phyloP scores from a whole-genome alignment of 2,797 vertebrate species.

The Characodon lateralis region DNA sequence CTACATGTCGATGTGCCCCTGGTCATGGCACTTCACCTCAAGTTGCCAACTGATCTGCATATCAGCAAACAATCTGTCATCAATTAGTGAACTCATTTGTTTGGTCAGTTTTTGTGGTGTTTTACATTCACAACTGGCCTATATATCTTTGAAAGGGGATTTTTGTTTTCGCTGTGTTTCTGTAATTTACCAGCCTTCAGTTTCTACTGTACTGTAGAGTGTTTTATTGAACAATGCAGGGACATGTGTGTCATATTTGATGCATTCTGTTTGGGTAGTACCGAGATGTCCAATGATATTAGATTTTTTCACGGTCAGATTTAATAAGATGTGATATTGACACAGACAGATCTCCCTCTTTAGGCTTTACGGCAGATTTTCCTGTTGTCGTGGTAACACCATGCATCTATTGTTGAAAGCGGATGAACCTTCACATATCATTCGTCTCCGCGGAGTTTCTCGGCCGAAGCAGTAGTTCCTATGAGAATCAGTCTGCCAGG shows the following conservation, averaged over 20 bases:
- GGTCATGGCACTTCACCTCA: no score
- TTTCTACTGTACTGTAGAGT: neutral
- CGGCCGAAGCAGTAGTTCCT: neutral
- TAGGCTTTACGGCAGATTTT: neutral
- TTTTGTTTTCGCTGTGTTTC: neutral
- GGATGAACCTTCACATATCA: neutral
- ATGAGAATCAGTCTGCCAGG: neutral
- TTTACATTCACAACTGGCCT: neutral
- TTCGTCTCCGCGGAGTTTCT: neutral
- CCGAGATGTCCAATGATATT: neutral
- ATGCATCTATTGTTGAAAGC: neutral
- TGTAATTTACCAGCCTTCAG: neutral
- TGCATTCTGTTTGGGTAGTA: neutral
- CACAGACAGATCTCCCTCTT: neutral
- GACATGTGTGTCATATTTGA: neutral
- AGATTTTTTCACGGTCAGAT: neutral
- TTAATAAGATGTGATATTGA: neutral
- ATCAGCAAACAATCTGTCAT: neutral
- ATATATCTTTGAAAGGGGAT: neutral
- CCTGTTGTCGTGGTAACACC: neutral
- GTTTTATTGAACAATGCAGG: neutral
- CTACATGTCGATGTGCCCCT: no score
- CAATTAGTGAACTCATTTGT: neutral
- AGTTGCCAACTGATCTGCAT: no score
- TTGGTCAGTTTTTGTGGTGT: neutral